Percentiles rank a stretch among this genome's conserved stretches.
These are phyloP conservation scores for Drosophila nr. fundita DNA, from an alignment of 2,888 invertebrate genomes.

Conservation along the genomic window DNA sequence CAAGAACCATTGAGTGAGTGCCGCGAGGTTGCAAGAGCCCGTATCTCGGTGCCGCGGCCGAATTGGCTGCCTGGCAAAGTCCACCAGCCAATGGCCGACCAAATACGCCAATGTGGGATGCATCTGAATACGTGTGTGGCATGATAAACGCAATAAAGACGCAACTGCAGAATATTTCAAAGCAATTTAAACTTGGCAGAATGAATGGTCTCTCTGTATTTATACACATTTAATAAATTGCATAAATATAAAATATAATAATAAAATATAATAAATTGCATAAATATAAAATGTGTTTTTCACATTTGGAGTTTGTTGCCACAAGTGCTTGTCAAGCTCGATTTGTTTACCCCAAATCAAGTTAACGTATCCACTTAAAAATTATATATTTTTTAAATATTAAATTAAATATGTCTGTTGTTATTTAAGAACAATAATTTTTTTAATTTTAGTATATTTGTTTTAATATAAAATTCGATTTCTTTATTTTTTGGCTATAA, in stretches of 20 bases:
- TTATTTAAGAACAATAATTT: too few species aligned
- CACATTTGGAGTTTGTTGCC: neutral
- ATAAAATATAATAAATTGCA: neutral
- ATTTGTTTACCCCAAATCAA: neutral
- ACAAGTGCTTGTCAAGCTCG: neutral
- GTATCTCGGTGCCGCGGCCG: slow-evolving; percentile 23
- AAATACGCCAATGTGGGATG: slow-evolving; percentile 30
- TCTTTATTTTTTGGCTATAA: neutral
- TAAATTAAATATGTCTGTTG: neutral
- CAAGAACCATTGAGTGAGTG: slow-evolving; percentile 48
- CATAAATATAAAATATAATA: neutral
- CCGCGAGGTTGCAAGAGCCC: slow-evolving; percentile 21
- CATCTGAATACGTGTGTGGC: slow-evolving; percentile 27
- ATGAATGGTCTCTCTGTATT: neutral
- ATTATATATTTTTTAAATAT: neutral
- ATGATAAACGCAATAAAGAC: slow-evolving; percentile 11
- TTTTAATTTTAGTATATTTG: neutral
- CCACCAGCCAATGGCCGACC: slow-evolving; percentile 57
- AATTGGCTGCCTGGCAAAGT: slow-evolving; percentile 57
- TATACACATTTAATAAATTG: slow-evolving; percentile 1
- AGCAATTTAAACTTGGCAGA: slow-evolving; percentile 2
- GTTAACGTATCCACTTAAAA: neutral
- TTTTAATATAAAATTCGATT: neutral
- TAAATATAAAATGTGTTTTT: neutral
- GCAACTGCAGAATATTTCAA: neutral